phyloP scores from a whole-genome alignment of 2,113 vertebrate species.

The Coptodon bakossiorum region DNA sequence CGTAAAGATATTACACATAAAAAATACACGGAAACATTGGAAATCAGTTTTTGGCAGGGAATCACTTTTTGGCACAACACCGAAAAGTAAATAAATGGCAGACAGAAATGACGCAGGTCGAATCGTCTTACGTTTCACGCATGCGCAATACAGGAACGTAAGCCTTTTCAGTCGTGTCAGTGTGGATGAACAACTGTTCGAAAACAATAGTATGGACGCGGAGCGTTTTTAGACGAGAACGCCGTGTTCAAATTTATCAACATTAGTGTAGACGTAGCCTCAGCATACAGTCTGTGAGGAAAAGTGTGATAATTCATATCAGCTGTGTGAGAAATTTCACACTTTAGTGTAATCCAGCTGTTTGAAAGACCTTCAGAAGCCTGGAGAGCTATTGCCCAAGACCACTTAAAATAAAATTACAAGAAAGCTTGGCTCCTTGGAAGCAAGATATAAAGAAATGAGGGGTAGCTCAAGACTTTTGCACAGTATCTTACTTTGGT shows the following conservation, averaged over 20 bases:
- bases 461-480: background rate
- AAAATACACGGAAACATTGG: no score
- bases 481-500: background rate
- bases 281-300: background rate
- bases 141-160: background rate
- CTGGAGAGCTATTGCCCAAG: background rate
- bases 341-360: background rate
- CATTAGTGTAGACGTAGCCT: background rate
- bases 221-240: background rate
- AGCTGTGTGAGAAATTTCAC: background rate
- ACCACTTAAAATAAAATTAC: background rate
- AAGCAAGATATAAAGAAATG: background rate
- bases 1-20: no score
- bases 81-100: background rate
- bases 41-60: no score
- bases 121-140: rapidly evolving
- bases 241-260: background rate
- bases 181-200: background rate
- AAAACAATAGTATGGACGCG: background rate
- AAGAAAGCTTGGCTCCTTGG: background rate
- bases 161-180: background rate
- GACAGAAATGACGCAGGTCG: background rate
- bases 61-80: no score
- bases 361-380: background rate
- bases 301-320: background rate